Conservation (phyloP, 1,140 invertebrate species). For the Antheraea pernyi region DNA sequence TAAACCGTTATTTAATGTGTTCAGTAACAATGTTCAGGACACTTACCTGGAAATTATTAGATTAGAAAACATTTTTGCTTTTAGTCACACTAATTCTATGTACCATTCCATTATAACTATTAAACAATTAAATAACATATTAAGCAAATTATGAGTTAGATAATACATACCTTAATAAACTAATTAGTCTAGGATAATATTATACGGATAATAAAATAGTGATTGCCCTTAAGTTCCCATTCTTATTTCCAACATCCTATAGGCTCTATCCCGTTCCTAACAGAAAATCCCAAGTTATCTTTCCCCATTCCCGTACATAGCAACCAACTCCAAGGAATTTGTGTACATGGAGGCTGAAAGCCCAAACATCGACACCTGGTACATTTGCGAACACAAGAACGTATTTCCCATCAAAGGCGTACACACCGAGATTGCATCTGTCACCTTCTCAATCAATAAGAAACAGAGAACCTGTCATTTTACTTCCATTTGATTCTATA, state of each 20-base stretch:
- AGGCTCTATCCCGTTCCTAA: background rate
- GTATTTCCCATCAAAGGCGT: too few relatives aligned
- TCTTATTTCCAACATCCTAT: background rate
- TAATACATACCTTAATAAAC: background rate
- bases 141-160: slow-evolving; percentile 11
- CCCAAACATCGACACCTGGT: slow-evolving; percentile 25
- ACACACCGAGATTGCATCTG: slow-evolving; percentile 14
- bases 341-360: slow-evolving; percentile 42
- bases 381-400: slow-evolving; percentile 9
- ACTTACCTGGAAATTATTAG: slow-evolving; percentile 13
- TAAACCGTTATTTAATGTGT: slow-evolving; percentile 1
- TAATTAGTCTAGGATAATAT: slow-evolving; percentile 18
- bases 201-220: slow-evolving; percentile 7
- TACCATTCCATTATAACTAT: slow-evolving; percentile 16
- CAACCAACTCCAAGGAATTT: slow-evolving; percentile 31
- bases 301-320: slow-evolving; percentile 33
- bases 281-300: slow-evolving; percentile 11
- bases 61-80: slow-evolving; percentile 20
- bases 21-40: slow-evolving; percentile 17
- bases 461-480: slow-evolving; percentile 7
- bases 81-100: slow-evolving; percentile 14
- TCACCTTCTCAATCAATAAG: slow-evolving; percentile 10
- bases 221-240: slow-evolving; percentile 17
- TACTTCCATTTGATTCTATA: background rate
- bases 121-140: slow-evolving; percentile 7